Evolutionary conservation across 2,888 invertebrate genomes (phyloP).

Genomic region (Drosophila longiperda): DNA sequence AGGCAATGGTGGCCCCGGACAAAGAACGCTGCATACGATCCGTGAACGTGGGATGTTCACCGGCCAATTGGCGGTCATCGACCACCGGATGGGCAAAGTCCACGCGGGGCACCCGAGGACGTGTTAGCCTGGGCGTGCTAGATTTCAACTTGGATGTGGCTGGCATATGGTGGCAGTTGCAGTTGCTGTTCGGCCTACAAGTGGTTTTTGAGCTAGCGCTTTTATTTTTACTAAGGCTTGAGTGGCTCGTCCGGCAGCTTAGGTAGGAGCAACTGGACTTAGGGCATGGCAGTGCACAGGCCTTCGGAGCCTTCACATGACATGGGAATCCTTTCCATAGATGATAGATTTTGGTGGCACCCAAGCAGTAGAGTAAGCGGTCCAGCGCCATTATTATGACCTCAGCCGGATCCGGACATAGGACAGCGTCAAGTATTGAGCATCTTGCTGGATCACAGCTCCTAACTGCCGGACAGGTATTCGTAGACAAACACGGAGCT

Average conservation of each 20-base stretch:
- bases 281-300: neutral
- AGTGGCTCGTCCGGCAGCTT: constrained; percentile 12
- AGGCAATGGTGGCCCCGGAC: constrained; percentile 68
- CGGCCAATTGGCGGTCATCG: neutral
- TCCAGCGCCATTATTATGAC: constrained; percentile 71
- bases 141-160: constrained; percentile 8
- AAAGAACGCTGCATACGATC: constrained; percentile 58
- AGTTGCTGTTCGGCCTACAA: neutral
- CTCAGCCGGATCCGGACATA: constrained; percentile 82
- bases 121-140: neutral
- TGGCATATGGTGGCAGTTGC: neutral
- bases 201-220: constrained; percentile 15
- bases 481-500: neutral
- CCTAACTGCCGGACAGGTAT: neutral
- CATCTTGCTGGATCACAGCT: neutral
- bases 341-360: constrained; percentile 50
- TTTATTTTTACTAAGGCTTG: constrained; percentile 7
- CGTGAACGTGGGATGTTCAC: constrained; percentile 4
- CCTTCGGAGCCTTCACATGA: neutral
- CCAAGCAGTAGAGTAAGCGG: constrained; percentile 67
- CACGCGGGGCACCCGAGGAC: constrained; percentile 47
- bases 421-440: constrained; percentile 29
- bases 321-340: neutral
- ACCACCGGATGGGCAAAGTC: constrained; percentile 60
- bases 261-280: constrained; percentile 7